Evolutionary conservation across 2,113 vertebrate species (phyloP).

Genomic region (Verasper variegatus): DNA sequence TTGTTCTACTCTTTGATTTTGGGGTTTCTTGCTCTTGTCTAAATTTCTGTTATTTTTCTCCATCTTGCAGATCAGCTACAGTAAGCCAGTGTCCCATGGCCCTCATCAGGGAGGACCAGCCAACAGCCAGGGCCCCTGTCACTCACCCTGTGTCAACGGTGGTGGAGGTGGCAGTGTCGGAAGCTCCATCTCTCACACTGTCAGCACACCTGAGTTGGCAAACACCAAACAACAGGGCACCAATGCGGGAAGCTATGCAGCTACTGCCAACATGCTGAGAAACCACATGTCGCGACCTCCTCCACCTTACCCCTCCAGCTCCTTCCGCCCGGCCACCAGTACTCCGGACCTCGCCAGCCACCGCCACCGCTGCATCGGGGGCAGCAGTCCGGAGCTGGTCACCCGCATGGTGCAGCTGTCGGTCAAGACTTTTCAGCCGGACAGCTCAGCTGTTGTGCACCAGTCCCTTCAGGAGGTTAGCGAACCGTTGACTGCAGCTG

Average conservation of each 20-base stretch:
- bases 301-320: conserved; percentile 87
- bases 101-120: conserved; percentile 76
- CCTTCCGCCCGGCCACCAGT: conserved; percentile 94
- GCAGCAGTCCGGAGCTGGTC: conserved; percentile 94
- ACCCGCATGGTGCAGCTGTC: conserved; percentile 95
- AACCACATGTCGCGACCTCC: conserved; percentile 91
- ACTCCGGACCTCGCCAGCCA: conserved; percentile 96
- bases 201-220: conserved; percentile 94
- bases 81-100: conserved; percentile 82
- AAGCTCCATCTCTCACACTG: conserved; percentile 93
- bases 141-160: conserved; percentile 77
- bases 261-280: conserved; percentile 87
- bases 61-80: conserved; percentile 83
- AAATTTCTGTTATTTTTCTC: conserved; percentile 14
- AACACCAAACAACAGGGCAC: conserved; percentile 88
- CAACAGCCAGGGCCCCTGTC: conserved; percentile 69
- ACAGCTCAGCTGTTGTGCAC: conserved; percentile 92
- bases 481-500: conserved; percentile 85
- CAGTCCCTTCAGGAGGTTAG: conserved; percentile 96
- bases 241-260: conserved; percentile 79
- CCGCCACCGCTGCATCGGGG: conserved; percentile 89
- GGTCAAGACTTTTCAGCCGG: conserved; percentile 96
- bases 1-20: neutral
- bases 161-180: conserved; percentile 71
- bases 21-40: neutral